Conservation (phyloP, 2,888 invertebrate genomes). For the Ligdia adustata region DNA sequence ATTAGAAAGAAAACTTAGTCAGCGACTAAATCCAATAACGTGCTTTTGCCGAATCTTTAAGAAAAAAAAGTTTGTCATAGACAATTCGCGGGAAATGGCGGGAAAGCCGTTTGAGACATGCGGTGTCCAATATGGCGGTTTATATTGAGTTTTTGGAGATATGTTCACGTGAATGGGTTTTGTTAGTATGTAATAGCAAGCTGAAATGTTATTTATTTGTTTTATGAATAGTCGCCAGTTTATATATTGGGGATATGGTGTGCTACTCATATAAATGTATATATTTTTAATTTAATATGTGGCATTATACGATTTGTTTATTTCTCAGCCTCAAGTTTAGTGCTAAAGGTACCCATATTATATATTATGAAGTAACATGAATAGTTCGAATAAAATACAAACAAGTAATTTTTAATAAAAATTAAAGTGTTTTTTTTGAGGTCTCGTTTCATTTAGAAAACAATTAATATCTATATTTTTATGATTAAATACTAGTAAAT, state of each 20-base stretch:
- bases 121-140: slow-evolving; percentile 39
- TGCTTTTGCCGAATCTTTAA: slow-evolving; percentile 31
- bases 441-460: no score
- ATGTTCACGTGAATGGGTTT: slow-evolving; percentile 7
- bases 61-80: slow-evolving; percentile 51
- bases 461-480: no score
- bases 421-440: no score
- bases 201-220: neutral
- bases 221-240: neutral
- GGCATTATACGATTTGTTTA: no score
- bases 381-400: no score
- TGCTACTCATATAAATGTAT: no score
- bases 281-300: no score
- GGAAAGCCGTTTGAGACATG: slow-evolving; percentile 39
- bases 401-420: no score
- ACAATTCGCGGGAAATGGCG: slow-evolving; percentile 38
- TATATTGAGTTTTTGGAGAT: slow-evolving; percentile 35
- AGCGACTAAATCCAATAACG: slow-evolving; percentile 49
- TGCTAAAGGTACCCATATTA: no score
- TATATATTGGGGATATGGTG: neutral
- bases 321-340: no score
- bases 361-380: no score
- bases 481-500: no score
- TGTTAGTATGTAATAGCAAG: slow-evolving; percentile 6
- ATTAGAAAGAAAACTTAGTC: slow-evolving; percentile 39